Evolutionary conservation across 2,113 vertebrate genomes (phyloP), one percentile per base, ranked within the genome.

Genomic region (Lophius piscatorius): DNA sequence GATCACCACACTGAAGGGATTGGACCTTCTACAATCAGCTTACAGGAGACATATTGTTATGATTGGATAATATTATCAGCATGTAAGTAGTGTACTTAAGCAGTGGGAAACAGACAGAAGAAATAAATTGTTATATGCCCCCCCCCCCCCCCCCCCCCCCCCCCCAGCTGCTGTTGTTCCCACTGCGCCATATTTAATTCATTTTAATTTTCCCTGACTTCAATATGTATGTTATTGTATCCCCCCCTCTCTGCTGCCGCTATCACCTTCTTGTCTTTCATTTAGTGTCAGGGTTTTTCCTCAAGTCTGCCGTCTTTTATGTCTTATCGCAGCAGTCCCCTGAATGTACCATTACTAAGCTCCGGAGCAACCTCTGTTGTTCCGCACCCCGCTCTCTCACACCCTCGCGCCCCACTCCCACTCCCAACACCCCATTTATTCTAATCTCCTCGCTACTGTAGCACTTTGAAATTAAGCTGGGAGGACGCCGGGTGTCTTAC

Each of bases 11-110:
- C 66, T 64, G 78, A 87, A 51, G 82, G 86, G 88, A 90, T 89
- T 89, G 70, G 58, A 75, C 65, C 72, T 78, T 85, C 83, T 66
- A 89, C 88, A 89, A 87, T 87, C 83, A 89, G 89, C 88, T 91
- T 91, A 90, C 48, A 49, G 39, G 45, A 73, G 84, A 88, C 88
- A 90, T 84, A 90, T 91, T 63, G 66, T 52, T 70, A 39, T 78
- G 88, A 90, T 88, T 90, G 84, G 66, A 63, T 81, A 81, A 89
- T 86, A 88, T 88, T 82, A 74, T 55, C 70, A 73, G 78, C 76
- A 49, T 81, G 83, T 88, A 87, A 90, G 87, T 84, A 70, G 72
- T 74, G 56, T 44, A 72, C 82, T 90, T 90, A 86, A 80, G 75
- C 75, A 48, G 64, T 67, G 52, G 54, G 62, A 82, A 62, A 47